Conservation (phyloP, 2,113 vertebrate species). For the Callithrix jacchus region DNA sequence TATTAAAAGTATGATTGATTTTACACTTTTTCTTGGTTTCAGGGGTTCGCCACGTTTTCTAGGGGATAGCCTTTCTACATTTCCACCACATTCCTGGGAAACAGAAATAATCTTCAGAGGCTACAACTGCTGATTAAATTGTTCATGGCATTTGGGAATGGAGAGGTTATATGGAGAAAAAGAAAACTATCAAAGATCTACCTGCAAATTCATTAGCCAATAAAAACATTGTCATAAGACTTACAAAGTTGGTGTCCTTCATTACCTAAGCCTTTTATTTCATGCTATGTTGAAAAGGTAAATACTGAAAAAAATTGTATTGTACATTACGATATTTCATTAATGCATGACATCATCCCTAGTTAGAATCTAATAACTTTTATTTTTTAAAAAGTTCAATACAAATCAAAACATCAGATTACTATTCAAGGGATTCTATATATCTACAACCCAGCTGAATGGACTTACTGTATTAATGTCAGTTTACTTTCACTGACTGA, state of each 20-base stretch:
- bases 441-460: neutral
- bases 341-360: neutral
- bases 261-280: neutral
- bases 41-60: neutral
- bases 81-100: neutral
- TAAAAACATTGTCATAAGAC: neutral
- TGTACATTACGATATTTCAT: neutral
- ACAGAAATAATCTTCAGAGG: neutral
- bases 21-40: neutral
- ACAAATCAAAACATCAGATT: neutral
- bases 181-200: neutral
- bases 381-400: neutral
- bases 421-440: neutral
- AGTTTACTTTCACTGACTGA: neutral
- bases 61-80: neutral
- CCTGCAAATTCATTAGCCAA: neutral
- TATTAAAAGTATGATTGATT: neutral
- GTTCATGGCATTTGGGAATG: neutral
- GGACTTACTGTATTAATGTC: neutral
- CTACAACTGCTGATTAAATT: neutral
- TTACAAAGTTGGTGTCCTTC: neutral
- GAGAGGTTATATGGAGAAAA: neutral
- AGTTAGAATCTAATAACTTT: neutral
- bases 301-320: neutral
- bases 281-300: neutral